Base-by-base conservation (phyloP, 2,797 vertebrate species). In the Erpetoichthys calabaricus region DNA sequence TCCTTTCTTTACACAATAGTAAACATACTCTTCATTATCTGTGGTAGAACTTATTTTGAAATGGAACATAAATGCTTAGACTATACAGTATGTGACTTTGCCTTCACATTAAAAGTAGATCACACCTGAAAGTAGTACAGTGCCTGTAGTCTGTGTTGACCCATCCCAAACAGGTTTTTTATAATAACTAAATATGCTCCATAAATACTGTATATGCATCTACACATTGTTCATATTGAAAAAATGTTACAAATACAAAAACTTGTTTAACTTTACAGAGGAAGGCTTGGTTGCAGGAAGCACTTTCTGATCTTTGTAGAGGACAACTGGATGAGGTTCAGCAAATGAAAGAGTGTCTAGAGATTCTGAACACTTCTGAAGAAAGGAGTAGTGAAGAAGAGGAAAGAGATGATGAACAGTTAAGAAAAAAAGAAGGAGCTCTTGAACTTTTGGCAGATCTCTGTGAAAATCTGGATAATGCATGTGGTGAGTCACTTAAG, bases 401-500 rank as follows among this genome's bases (percentile, higher is more conserved):
- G 0, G 66, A 64, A 6, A 57, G 59, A 45, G 64, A 70, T 1
- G 45, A 60, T 0, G 70, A 74, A 54, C 44, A 55, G 56, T 44
- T 53, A 49, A 61, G 59, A 50, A 69, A 70, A 45, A 42, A 51
- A 45, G 80, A 83, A 56, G 77, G 70, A 0, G 71, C 84, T 3
- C 78, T 96, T 59, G 89, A 93, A 68, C 44, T 87, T 6, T 75
- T 96, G 57, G 86, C 88, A 0, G 90, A 96, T 53, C 70, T 94
- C 63, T 93, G 80, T 42, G 82, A 81, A 57, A 81, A 80, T 58
- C 66, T 83, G 59, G 81, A 82, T 63, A 80, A 77, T 1, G 80
- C 80, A 0, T 60, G 75, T 65, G 79, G 78, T 83, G 59, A 5
- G 5, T n/a, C n/a, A n/a, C n/a, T n/a, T n/a, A n/a, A n/a, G n/a